Conservation (phyloP, 2,797 vertebrate species). For the Siniperca obscura region DNA sequence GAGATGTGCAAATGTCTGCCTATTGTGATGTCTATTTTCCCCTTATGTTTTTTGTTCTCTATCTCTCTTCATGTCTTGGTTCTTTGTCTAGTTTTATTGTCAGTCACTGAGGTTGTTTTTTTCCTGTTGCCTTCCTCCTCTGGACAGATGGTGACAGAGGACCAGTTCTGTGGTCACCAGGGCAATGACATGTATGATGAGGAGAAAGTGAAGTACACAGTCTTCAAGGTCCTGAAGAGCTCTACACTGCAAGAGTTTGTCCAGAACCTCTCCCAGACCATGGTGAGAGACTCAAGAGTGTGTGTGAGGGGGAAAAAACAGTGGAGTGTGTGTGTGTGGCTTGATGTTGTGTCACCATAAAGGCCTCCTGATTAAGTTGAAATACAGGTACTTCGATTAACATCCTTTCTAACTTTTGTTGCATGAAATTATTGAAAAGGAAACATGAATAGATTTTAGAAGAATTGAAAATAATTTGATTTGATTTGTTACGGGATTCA, state of each 20-base stretch:
- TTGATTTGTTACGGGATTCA: background rate
- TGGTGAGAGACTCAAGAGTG: constrained; percentile 86
- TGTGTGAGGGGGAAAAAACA: background rate
- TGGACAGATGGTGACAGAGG: constrained; percentile 96
- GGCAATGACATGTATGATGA: constrained; percentile 99
- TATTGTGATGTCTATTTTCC: background rate
- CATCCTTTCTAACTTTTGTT: background rate
- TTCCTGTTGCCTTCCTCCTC: background rate
- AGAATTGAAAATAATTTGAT: background rate
- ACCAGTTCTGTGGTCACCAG: constrained; percentile 99
- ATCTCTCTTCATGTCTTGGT: background rate
- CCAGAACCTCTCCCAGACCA: constrained; percentile 98
- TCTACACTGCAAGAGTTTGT: constrained; percentile 97
- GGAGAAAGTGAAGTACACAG: constrained; percentile 99
- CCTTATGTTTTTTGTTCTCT: background rate
- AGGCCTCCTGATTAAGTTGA: background rate
- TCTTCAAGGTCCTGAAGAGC: constrained; percentile 99
- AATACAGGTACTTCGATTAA: background rate
- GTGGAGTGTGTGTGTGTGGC: too few species aligned
- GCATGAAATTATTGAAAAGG: background rate
- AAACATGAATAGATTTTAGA: background rate
- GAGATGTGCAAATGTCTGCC: background rate
- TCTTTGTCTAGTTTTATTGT: background rate
- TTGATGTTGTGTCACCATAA: background rate
- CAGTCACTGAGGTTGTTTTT: background rate